Conservation (phyloP, 2,797 vertebrate species). For the Orientallactaga sibirica region DNA sequence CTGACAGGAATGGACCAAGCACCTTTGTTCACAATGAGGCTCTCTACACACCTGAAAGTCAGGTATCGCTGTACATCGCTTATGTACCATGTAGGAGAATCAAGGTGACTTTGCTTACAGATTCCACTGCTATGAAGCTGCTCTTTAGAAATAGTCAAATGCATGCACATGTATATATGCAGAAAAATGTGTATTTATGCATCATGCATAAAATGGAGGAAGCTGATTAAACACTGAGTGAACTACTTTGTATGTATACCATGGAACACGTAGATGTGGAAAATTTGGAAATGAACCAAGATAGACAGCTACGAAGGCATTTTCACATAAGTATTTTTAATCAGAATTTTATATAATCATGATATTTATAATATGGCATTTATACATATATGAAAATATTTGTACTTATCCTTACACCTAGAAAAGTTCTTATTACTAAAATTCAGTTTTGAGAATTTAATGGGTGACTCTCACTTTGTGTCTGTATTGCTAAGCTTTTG, state of each 20-base stretch:
- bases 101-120: neutral
- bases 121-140: neutral
- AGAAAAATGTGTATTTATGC: neutral
- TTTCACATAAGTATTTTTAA: neutral
- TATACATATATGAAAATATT: neutral
- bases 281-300: neutral
- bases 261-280: neutral
- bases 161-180: too few species aligned
- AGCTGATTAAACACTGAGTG: neutral
- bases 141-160: neutral
- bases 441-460: neutral
- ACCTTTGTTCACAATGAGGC: neutral
- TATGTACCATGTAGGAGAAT: neutral
- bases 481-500: neutral
- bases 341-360: neutral
- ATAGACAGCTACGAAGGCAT: neutral
- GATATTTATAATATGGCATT: neutral
- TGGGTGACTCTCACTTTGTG: neutral
- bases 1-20: neutral
- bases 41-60: neutral
- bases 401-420: neutral
- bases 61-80: fast-evolving
- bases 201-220: neutral
- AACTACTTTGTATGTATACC: too few species aligned
- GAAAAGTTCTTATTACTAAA: neutral